Percentiles rank a stretch among this genome's conserved stretches.
Evolutionary conservation across 2,797 vertebrate species (phyloP).

Genomic region (Natrix natrix): DNA sequence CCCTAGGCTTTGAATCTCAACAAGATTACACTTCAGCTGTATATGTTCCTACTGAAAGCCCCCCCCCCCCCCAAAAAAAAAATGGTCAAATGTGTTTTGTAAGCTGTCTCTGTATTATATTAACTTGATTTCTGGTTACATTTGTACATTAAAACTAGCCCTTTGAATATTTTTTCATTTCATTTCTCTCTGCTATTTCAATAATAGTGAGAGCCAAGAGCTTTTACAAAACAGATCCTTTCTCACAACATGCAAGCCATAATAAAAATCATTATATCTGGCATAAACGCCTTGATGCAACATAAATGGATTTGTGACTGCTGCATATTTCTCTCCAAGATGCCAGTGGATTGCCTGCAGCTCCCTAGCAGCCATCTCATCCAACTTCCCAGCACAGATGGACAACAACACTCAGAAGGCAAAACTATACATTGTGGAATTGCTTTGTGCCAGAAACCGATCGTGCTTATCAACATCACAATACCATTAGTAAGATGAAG

Average conservation of each 20-base stretch:
- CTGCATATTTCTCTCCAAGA: slow-evolving; percentile 2
- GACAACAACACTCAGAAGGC: background rate
- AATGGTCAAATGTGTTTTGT: background rate
- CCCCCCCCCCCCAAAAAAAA: background rate
- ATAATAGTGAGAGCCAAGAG: background rate
- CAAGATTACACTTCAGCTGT: background rate
- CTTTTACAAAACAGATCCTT: slow-evolving; percentile 10
- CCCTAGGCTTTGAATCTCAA: background rate
- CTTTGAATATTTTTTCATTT: slow-evolving; percentile 5
- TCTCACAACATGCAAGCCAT: background rate
- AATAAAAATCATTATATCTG: background rate
- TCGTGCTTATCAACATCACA: background rate
- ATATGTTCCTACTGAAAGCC: background rate
- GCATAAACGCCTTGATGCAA: background rate
- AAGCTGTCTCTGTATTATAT: background rate
- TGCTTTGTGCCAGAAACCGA: background rate
- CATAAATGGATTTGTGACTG: background rate
- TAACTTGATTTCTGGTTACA: background rate
- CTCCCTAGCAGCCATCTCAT: background rate
- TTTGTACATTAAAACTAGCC: background rate
- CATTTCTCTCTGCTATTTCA: background rate
- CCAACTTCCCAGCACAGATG: slow-evolving; percentile 2
- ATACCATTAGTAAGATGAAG: background rate
- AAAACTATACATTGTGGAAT: background rate
- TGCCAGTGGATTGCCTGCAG: background rate